Base-by-base conservation (phyloP, 1,140 invertebrate genomes). In the Nixonia krombeini region DNA sequence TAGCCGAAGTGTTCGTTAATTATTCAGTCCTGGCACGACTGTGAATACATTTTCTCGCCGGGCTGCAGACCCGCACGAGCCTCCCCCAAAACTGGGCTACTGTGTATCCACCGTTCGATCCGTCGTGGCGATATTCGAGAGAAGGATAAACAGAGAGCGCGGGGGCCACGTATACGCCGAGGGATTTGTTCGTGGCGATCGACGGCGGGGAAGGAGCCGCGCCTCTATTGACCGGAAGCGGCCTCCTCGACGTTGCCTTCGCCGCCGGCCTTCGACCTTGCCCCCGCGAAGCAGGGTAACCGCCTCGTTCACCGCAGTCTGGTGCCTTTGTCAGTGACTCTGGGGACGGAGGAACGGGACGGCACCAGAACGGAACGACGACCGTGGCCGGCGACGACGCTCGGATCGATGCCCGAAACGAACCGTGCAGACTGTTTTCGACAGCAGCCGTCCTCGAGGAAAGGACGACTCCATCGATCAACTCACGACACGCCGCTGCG, bases 181-280 rank as follows among this genome's bases (percentile, higher is more conserved):
- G 47, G 44, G 44, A 56, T 47, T 51, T 33, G 25, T 59, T 7
- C 42, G 35, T 45, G 21, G 21, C 38, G 12, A 35, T 61, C 45
- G 18, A 51, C 52, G 35, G 25, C 55, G 40, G 53, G 45, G 61
- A 62, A 59, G 50, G 46, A 73, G 81, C 79, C 81, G 82, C 82
- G 70, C 81, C 82, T 84, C 72, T 80, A 82, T 82, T 81, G 82
- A 84, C 81, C 74, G 73, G 67, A 79, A 79, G 71, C 59, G 13
- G 35, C 57, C 50, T 40, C 38, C 38, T 10, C 46, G 13, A 33
- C 12, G 16, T 10, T 42, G 8, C 23, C 8, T 42, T 16, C 18
- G 15, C 25, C 16, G 16, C n/a, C 25, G 35, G 21, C 38, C n/a
- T 2, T n/a, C 1, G 9, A 41, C 2, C 38, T 33, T 33, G 4